phyloP scores from a whole-genome alignment of 2,888 invertebrate genomes.

The Eledona agricola region DNA sequence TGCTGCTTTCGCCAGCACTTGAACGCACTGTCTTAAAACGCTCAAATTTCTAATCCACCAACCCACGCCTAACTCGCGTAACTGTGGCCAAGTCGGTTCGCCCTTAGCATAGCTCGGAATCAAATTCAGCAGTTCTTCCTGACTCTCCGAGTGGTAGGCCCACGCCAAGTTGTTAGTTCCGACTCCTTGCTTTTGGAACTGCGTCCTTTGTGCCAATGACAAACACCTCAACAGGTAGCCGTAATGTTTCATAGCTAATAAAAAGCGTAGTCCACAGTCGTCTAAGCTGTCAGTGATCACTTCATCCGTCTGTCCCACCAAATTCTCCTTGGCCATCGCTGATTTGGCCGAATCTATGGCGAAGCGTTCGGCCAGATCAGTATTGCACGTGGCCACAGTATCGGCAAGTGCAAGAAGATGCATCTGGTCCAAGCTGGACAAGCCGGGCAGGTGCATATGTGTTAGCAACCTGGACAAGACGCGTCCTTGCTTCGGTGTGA shows the following conservation, averaged over 20 bases:
- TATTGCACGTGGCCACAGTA: constrained; percentile 93
- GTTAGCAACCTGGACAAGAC: constrained; percentile 89
- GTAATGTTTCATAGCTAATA: constrained; percentile 97
- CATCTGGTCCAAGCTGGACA: constrained; percentile 97
- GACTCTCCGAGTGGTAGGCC: constrained; percentile 99
- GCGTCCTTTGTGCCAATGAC: constrained; percentile 86
- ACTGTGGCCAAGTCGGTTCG: constrained; percentile 86
- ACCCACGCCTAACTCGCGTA: constrained; percentile 90
- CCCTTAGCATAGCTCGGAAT: constrained; percentile 89
- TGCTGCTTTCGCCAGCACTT: constrained; percentile 92
- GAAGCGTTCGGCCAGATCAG: constrained; percentile 85
- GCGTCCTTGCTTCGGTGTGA: constrained; percentile 84
- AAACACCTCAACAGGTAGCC: constrained; percentile 90
- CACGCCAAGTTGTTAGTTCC: constrained; percentile 94
- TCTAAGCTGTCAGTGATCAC: constrained; percentile 84
- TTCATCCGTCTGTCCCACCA: constrained; percentile 64
- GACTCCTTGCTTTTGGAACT: constrained; percentile 86
- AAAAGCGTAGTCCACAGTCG: constrained; percentile 95
- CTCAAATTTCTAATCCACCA: constrained; percentile 95
- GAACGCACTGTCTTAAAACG: constrained; percentile 83
- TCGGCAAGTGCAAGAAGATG: constrained; percentile 98
- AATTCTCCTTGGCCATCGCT: constrained; percentile 72
- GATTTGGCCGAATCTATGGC: constrained; percentile 75
- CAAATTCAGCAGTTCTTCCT: constrained; percentile 90
- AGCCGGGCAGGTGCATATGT: constrained; percentile 95